These are phyloP conservation scores for Cheilosia vernalis DNA, from an alignment of 2,888 invertebrate genomes.

Conservation along the genomic window DNA sequence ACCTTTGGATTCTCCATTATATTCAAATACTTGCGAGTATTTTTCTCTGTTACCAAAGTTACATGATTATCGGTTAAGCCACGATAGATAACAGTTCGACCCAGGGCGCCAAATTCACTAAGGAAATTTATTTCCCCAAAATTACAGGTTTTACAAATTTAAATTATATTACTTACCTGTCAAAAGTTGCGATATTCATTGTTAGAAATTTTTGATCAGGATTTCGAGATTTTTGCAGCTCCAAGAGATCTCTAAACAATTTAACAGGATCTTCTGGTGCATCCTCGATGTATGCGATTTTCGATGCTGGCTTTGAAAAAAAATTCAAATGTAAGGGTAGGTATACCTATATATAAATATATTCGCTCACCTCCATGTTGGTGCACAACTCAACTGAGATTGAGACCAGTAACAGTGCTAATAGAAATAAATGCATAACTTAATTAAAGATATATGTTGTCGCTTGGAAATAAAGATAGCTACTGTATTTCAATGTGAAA, in stretches of 20 bases:
- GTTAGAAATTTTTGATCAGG: conserved; percentile 37
- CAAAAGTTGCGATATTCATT: conserved; percentile 81
- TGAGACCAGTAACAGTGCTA: not conserved
- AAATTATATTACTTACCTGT: conserved; percentile 74
- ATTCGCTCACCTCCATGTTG: conserved; percentile 18
- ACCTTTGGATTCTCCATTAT: conserved; percentile 78
- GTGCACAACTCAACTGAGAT: not conserved
- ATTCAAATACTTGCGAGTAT: conserved; percentile 79
- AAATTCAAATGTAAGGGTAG: not conserved
- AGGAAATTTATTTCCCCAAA: not conserved
- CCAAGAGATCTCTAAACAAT: conserved; percentile 78
- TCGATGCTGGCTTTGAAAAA: conserved; percentile 68
- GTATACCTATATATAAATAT: not conserved
- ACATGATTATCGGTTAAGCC: conserved; percentile 78
- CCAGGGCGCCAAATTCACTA: conserved; percentile 80
- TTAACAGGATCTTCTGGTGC: conserved; percentile 77
- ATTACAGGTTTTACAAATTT: not conserved
- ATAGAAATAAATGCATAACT: not conserved
- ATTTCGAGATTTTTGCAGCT: conserved; percentile 35
- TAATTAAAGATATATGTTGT: not conserved
- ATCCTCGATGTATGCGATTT: conserved; percentile 77
- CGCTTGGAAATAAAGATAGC: not conserved
- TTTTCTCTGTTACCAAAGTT: conserved; percentile 80
- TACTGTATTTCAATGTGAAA: not conserved
- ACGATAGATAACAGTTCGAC: conserved; percentile 80